phyloP scores from a whole-genome alignment of 2,888 invertebrate species.

The Stenolophus ochropezus region DNA sequence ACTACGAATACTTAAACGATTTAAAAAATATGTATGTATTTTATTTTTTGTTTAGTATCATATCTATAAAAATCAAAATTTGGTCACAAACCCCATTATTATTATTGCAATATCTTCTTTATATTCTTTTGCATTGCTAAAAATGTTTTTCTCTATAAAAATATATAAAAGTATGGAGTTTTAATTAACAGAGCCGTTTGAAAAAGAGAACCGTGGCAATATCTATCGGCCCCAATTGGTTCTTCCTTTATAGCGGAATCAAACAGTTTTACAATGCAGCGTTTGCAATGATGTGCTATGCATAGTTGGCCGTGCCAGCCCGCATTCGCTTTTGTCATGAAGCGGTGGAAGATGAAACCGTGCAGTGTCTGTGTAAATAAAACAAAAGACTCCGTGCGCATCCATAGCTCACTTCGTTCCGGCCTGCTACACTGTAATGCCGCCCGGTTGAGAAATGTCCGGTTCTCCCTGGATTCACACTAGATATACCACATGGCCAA shows the following conservation, averaged over 20 bases:
- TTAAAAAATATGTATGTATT: no score
- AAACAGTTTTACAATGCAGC: not conserved
- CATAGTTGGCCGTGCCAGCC: constrained; percentile 4
- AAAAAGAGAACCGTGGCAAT: not conserved
- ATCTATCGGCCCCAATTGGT: not conserved
- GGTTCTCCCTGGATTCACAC: constrained; percentile 23
- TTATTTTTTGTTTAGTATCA: no score
- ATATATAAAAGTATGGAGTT: no score
- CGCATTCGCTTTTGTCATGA: constrained; percentile 49
- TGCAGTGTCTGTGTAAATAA: constrained; percentile 50
- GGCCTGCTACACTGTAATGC: constrained; percentile 30
- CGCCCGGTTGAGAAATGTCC: constrained; percentile 51
- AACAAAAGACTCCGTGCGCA: constrained; percentile 54
- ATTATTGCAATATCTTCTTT: no score
- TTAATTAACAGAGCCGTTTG: no score
- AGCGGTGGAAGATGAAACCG: constrained; percentile 52
- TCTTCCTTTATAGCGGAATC: not conserved
- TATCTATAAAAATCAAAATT: no score
- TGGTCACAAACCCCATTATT: no score
- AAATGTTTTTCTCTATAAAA: no score
- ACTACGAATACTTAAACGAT: no score
- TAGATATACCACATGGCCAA: not conserved
- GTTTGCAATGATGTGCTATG: not conserved
- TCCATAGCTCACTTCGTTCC: constrained; percentile 55
- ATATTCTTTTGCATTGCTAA: no score